Evolutionary conservation across 2,888 invertebrate species (phyloP), one percentile per base, ranked within the genome.

Genomic region (Erebia ligea): DNA sequence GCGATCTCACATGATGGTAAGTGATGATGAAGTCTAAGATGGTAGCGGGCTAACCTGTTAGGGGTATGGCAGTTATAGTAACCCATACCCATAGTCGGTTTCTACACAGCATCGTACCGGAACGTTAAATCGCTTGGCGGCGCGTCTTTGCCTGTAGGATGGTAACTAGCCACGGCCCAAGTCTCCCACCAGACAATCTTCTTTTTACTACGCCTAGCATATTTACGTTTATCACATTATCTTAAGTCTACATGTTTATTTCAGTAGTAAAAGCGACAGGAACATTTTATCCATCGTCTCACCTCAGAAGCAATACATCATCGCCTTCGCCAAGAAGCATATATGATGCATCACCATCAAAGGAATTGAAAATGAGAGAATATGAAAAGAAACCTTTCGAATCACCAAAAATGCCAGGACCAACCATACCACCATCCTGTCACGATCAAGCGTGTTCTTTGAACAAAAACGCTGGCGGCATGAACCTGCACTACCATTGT

Each of bases 241-340:
- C 71, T 68, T 68, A 68, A 78, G 76, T 73, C 73, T 76, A 76
- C 76, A 77, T 82, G 73, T 88, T 91, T 71, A 83, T 96, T 96
- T 94, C 95, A 97, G 96, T 97, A 95, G 97, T 98, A 94, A 98
- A 97, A 96, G 97, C 98, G 91, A 96, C 97, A 84, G 98, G 98
- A 90, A 98, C 98, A 89, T 98, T 97, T 94, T 98, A 97, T 93
- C 98, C 98, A 85, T 95, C 97, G 82, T 97, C 96, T 80, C 93
- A 93, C 73, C 88, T 93, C 84, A 86, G 95, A 85, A 94, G 94
- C 90, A 94, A 94, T 78, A 87, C 94, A 71, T 93, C 94, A 69
- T 93, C 93, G 68, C 90, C 93, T 73, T 91, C 94, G 80, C 92
- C 94, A 68, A 86, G 95, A 81, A 94, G 94, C 79, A 91, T 91